A percentile compares a stretch with the other conserved stretches of the same genome.
phyloP scores from a whole-genome alignment of 1,140 invertebrate genomes.

The Cherax quadricarinatus region DNA sequence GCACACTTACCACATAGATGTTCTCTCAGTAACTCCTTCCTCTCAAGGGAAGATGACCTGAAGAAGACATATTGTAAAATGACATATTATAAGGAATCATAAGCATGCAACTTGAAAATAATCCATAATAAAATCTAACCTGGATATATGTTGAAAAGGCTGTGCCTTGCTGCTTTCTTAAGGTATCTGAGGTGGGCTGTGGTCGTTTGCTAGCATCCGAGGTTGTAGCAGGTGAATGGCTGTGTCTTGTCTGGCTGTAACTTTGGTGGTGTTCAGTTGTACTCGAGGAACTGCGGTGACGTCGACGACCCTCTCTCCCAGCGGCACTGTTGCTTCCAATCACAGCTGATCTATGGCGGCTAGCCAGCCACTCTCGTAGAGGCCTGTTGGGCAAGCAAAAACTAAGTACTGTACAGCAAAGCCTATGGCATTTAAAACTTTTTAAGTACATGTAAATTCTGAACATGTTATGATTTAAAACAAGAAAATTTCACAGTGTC shows the following conservation, averaged over 20 bases:
- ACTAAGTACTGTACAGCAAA: too few species aligned
- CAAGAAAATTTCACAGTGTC: too few species aligned
- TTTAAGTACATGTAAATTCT: too few species aligned
- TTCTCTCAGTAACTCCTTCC: too few species aligned
- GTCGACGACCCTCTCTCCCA: slow-evolving; percentile 37
- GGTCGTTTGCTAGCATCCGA: slow-evolving; percentile 13
- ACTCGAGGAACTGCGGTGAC: slow-evolving; percentile 50
- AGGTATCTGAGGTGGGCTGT: neutral
- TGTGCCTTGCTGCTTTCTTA: slow-evolving; percentile 40
- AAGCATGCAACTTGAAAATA: too few species aligned
- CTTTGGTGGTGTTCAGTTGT: slow-evolving; percentile 10
- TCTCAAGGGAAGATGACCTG: too few species aligned
- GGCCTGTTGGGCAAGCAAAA: slow-evolving; percentile 23
- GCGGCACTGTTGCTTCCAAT: neutral
- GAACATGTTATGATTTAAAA: too few species aligned
- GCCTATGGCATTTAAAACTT: too few species aligned
- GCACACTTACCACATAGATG: too few species aligned
- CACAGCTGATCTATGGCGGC: neutral
- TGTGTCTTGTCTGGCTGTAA: slow-evolving; percentile 10
- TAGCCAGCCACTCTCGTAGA: slow-evolving; percentile 55
- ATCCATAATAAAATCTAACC: neutral
- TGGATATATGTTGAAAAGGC: slow-evolving; percentile 36
- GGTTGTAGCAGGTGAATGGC: slow-evolving; percentile 30
- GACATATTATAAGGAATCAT: too few species aligned
- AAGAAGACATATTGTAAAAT: too few species aligned